Base-by-base conservation (phyloP, 2,797 vertebrate species). In the Geotria australis region DNA sequence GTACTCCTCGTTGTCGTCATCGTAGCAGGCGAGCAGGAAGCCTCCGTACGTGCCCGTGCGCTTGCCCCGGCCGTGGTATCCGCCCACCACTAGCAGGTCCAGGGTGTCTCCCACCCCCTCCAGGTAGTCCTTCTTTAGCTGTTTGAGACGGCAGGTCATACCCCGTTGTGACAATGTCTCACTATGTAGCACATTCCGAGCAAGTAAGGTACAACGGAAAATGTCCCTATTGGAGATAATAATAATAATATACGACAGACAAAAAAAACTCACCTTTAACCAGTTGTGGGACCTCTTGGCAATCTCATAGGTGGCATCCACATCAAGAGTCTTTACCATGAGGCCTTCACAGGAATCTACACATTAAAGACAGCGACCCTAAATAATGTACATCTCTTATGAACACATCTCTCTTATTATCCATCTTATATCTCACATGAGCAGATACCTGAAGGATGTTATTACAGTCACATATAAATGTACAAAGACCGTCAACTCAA, bases 71-170 rank as follows among this genome's bases (percentile, higher is more conserved):
- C 84, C 84, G 59, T 83, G 63, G 64, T 84, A 88, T 48, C 78
- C 83, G 0, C 84, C 83, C 1, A 91, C 80, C 63, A 91, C 83
- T 57, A 81, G 83, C 15, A 91, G 76, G 66, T 91, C 83, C 61
- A 91, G 58, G 0, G 83, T 88, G 68, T 88, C 83, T 0, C 83
- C 82, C 7, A 88, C 73, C 0, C 80, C 80, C 0, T 86, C 79
- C 60, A 91, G 71, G 63, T 88, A 88, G 63, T 91, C 84, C 67
- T 91, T 88, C 68, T 88, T 91, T 61, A 91, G 62, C 84, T 91
- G 64, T 0, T 24, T 10, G 24, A 38, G 24, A 38, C 24, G 38
- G 24, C 38, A 24, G 4, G 38, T 38, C 24, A 6, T 38, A 24
- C n/a, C n/a, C 3, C 24, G 24, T 38, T 3, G 24, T 38, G 24